These are phyloP conservation scores for Eulemur rubriventer DNA, from an alignment of 2,797 vertebrate species.

Conservation along the genomic window DNA sequence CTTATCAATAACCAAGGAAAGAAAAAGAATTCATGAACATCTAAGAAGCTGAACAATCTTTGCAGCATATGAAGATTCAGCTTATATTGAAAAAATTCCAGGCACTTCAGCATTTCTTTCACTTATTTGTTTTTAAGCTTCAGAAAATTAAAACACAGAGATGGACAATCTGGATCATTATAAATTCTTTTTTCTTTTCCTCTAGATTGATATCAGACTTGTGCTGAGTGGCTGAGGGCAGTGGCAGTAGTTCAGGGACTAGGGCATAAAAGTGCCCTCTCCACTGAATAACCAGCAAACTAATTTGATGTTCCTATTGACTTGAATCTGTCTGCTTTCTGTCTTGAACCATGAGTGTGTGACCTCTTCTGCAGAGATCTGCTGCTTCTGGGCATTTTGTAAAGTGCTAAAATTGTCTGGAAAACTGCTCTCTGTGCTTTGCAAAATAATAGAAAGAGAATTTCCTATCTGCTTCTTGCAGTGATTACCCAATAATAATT, in stretches of 20 bases:
- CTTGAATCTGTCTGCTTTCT: slow-evolving; percentile 65
- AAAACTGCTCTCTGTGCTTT: slow-evolving; percentile 54
- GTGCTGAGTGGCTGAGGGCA: background rate
- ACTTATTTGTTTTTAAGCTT: slow-evolving; percentile 47
- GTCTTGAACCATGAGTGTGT: slow-evolving; percentile 49
- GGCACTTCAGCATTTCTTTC: background rate
- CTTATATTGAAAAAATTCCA: background rate
- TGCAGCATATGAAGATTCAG: background rate
- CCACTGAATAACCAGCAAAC: slow-evolving; percentile 52
- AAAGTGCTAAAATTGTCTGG: slow-evolving; percentile 68
- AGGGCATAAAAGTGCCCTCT: slow-evolving; percentile 41
- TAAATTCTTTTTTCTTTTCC: slow-evolving; percentile 28
- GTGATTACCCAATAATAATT: background rate
- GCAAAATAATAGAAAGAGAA: slow-evolving; percentile 57
- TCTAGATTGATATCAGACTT: background rate
- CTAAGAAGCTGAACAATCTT: background rate
- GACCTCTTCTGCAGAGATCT: slow-evolving; percentile 65
- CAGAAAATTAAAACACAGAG: slow-evolving; percentile 33
- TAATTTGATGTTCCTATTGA: slow-evolving; percentile 64
- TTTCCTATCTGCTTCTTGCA: slow-evolving; percentile 44
- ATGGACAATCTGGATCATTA: background rate
- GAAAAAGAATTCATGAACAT: background rate
- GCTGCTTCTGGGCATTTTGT: slow-evolving; percentile 48
- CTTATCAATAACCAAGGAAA: background rate
- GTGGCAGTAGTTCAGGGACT: slow-evolving; percentile 39